Evolutionary conservation across 2,113 vertebrate species (phyloP), one percentile per base, ranked within the genome.

Genomic region (Uria aalge): DNA sequence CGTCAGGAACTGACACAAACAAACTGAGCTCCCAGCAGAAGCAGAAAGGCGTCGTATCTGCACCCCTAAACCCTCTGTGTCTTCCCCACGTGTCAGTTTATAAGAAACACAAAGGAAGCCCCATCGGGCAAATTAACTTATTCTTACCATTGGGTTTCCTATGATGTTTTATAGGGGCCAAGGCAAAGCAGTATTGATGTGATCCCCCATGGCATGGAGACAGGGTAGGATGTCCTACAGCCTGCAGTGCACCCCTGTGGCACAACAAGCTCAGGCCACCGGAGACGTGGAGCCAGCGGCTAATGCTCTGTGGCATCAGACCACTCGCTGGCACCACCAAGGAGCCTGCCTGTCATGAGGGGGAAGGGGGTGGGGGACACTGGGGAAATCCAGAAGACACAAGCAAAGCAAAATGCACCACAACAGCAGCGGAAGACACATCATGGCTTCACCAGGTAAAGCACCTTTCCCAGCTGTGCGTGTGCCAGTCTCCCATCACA

Each of bases 211-310:
- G 26, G 9, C 9, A 22, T 32, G n/a, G 34, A 56, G 30, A 11
- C 5, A 15, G 34, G 21, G 47, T 17, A n/a, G 57, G 21, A 53
- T 24, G 26, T 38, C 38, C 57, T 47, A 52, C 29, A 62, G 68
- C 59, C 64, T 53, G 12, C 38, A 50, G 41, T n/a, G 50, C 66
- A 55, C 23, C 43, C 50, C 55, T 53, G 48, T 18, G 43, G 32
- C 48, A 63, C 59, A 29, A 27, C 1, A 27, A 63, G 43, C 64
- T 92, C 50, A 55, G 50, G 27, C 32, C 15, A 38, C 11, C 1
- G 1, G 27, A 53, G 43, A 40, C 5, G 4, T 15, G 18, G 55
- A 23, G 60, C 12, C 1, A 0, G 11, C 1, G 0, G 12, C 27
- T 53, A n/a, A 68, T n/a, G 43, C 41, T 71, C 43, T 84, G 36